A percentile compares a stretch with the other conserved stretches of the same genome.
Conservation (phyloP, 2,797 vertebrate genomes). For the Mormyrus proboscirostris region DNA sequence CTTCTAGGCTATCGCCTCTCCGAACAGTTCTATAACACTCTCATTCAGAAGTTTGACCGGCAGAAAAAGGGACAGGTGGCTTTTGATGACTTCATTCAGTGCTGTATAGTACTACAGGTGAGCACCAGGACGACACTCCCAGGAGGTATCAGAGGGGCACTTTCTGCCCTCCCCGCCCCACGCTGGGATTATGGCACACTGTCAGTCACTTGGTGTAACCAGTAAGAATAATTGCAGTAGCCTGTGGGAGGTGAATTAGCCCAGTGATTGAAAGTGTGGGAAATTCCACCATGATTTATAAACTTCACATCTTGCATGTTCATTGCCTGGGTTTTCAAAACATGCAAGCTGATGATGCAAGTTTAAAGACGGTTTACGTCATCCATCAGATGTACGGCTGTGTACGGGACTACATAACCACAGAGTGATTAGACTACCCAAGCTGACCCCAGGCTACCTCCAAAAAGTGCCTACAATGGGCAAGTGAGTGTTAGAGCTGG, state of each 20-base stretch:
- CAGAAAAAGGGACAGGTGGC: conserved; percentile 93
- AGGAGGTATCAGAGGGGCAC: neutral
- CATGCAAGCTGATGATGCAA: neutral
- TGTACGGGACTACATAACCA: neutral
- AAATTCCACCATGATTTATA: neutral
- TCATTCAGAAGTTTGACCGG: conserved; percentile 94
- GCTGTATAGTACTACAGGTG: conserved; percentile 97
- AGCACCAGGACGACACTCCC: conserved; percentile 12
- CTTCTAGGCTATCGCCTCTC: conserved; percentile 87
- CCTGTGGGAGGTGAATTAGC: neutral
- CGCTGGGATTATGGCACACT: neutral
- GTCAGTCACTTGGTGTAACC: neutral
- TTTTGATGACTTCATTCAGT: conserved; percentile 98
- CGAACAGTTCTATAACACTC: conserved; percentile 89
- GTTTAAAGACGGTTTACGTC: neutral
- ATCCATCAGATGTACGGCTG: neutral
- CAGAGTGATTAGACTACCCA: neutral
- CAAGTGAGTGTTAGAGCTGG: neutral
- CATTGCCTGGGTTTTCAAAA: neutral
- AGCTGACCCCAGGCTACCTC: neutral
- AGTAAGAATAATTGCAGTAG: neutral
- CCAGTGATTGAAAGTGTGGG: neutral
- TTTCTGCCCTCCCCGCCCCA: neutral
- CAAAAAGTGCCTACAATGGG: neutral
- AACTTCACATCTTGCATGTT: neutral